A percentile compares a stretch with the other conserved stretches of the same genome.
Evolutionary conservation across 2,797 vertebrate species (phyloP).

Genomic region (Sternarchorhynchus goeldii): DNA sequence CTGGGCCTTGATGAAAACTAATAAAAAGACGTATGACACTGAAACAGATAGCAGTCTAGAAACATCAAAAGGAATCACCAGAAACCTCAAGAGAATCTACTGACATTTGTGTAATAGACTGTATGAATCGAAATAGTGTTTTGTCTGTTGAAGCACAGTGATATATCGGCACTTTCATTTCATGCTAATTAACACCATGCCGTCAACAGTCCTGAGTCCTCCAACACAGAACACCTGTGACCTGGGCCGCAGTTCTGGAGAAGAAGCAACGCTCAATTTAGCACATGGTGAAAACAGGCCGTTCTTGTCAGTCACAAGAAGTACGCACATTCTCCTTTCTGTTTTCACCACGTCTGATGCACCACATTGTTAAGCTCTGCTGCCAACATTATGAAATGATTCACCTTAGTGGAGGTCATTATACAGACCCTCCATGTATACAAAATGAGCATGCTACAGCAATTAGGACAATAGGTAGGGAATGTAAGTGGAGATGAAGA

Average conservation of each 20-base stretch:
- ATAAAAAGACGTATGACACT: not conserved
- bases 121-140: not conserved
- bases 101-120: not conserved
- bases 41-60: not conserved
- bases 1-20: not conserved
- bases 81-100: not conserved
- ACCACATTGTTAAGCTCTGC: conserved; percentile 28
- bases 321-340: conserved; percentile 35
- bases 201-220: conserved; percentile 6
- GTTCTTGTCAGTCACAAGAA: conserved; percentile 42
- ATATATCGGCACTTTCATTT: not conserved
- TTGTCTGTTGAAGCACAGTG: not conserved
- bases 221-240: not conserved
- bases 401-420: conserved; percentile 31
- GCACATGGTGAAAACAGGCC: conserved; percentile 45
- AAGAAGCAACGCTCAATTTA: conserved; percentile 48
- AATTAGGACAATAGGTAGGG: conserved; percentile 52
- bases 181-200: conserved; percentile 19
- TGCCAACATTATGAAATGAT: conserved; percentile 28
- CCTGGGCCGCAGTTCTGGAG: conserved; percentile 15
- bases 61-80: not conserved
- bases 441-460: conserved; percentile 46
- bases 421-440: conserved; percentile 49
- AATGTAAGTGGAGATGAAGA: conserved; percentile 47
- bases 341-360: conserved; percentile 29